Evolutionary conservation across 2,113 vertebrate genomes (phyloP).

Genomic region (Scortum barcoo): DNA sequence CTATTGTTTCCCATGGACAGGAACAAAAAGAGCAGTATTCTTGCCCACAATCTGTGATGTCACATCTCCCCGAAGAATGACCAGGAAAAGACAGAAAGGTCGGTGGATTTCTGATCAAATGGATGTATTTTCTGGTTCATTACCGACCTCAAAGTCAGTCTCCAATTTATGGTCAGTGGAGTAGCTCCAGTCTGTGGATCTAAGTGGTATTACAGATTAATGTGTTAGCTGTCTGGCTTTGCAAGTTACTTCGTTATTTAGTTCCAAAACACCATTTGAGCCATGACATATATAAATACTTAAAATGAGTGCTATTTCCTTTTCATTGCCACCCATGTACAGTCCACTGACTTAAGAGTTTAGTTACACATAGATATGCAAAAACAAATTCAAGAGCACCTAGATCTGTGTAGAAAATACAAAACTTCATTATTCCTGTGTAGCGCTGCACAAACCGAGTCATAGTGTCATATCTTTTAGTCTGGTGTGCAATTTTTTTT

Average conservation of each 20-base stretch:
- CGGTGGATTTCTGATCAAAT: background rate
- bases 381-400: constrained; percentile 1
- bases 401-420: background rate
- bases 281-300: constrained; percentile 31
- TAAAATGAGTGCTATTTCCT: constrained; percentile 24
- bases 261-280: constrained; percentile 37
- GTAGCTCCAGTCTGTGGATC: constrained; percentile 42
- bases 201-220: constrained; percentile 36
- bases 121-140: constrained; percentile 31
- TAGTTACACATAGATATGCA: background rate
- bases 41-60: constrained; percentile 30
- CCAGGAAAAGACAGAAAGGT: constrained; percentile 2
- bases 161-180: constrained; percentile 43
- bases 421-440: background rate
- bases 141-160: constrained; percentile 43
- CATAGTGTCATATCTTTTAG: background rate
- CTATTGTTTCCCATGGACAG: constrained; percentile 6
- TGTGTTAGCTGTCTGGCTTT: constrained; percentile 36
- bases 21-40: constrained; percentile 21
- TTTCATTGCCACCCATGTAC: constrained; percentile 15
- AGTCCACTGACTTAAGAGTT: constrained; percentile 18
- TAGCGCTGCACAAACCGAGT: background rate
- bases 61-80: constrained; percentile 24
- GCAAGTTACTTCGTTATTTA: constrained; percentile 28
- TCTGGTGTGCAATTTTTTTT: background rate